Base-by-base conservation (phyloP, 2,113 vertebrate genomes). In the Tragelaphus buxtoni region DNA sequence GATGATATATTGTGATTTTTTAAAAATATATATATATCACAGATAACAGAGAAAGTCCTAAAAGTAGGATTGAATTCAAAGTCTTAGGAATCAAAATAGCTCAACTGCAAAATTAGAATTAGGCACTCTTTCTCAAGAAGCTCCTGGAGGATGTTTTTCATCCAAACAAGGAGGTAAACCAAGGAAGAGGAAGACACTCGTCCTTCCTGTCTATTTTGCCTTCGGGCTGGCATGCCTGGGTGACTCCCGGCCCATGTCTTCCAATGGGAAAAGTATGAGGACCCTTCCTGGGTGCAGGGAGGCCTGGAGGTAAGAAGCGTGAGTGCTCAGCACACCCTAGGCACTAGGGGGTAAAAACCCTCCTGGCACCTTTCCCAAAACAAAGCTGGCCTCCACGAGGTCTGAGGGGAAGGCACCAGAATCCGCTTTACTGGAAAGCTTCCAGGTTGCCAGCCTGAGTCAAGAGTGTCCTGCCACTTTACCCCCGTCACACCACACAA, bases 61-160 rank as follows among this genome's bases (percentile, higher is more conserved):
- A 91, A 97, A 55, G 12, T 22, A 2, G 26, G 17, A 18, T 1
- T 79, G 49, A 97, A 93, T 80, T 95, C 32, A 84, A 88, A 93
- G 32, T 86, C 77, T 95, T 53, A 58, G 47, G 58, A 86, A 95
- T 92, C 92, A 96, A 77, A 96, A 89, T 56, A 92, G 45, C 83
- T 90, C 55, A 87, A 55, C 61, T 65, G 53, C 8, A 84, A 94
- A 94, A 94, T 96, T n/a, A 87, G 65, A 90, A 90, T 60, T 45
- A 63, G 22, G 39, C 42, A 30, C 7, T 56, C 88, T 95, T 83
- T 74, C 84, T 88, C 35, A 69, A n/a, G 81, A 91, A 93, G 80
- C 80, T 84, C 69, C 47, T 69, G 32, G 55, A 90, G 65, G 30
- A 58, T 93, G 5, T 82, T 26, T 84, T 92, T 95, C 60, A 42